phyloP scores from a whole-genome alignment of 2,888 invertebrate species.

The Augiades crinisus region DNA sequence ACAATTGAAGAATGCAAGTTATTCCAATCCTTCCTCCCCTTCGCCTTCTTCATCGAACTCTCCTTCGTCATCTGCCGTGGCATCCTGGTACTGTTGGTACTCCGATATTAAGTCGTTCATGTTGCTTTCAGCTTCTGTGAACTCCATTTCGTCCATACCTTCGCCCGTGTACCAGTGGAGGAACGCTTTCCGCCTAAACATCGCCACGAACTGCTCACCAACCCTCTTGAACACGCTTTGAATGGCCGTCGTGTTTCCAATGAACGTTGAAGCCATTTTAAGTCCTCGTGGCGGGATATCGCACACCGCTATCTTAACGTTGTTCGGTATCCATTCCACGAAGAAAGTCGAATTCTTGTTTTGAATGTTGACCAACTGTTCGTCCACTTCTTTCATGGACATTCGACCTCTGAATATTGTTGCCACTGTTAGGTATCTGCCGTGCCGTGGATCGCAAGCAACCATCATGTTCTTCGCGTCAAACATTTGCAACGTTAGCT shows the following conservation, averaged over 20 bases:
- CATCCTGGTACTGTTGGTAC: constrained; percentile 88
- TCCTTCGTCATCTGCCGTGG: constrained; percentile 79
- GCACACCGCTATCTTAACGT: constrained; percentile 89
- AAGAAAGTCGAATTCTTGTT: constrained; percentile 90
- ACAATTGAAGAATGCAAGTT: constrained; percentile 42
- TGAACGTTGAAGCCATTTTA: constrained; percentile 94
- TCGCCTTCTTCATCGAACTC: constrained; percentile 80
- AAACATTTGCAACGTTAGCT: constrained; percentile 85
- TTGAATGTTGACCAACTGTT: constrained; percentile 88
- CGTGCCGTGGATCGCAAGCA: constrained; percentile 95
- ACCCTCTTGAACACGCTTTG: constrained; percentile 94
- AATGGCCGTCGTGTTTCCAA: constrained; percentile 93
- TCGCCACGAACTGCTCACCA: constrained; percentile 92
- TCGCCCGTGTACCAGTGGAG: constrained; percentile 98
- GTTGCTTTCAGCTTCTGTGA: constrained; percentile 94
- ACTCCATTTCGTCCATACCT: constrained; percentile 96
- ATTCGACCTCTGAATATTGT: constrained; percentile 94
- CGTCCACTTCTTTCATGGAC: constrained; percentile 96
- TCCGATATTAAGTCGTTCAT: constrained; percentile 88
- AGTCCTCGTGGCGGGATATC: constrained; percentile 88
- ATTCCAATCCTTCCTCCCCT: constrained; percentile 71
- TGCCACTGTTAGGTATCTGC: constrained; percentile 93
- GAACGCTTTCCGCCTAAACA: constrained; percentile 98
- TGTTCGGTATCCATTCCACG: constrained; percentile 91
- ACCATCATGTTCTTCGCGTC: constrained; percentile 92